A percentile compares a stretch with the other conserved stretches of the same genome.
phyloP scores from a whole-genome alignment of 92 coral and sea anemone species.

The Actinernus sp. region DNA sequence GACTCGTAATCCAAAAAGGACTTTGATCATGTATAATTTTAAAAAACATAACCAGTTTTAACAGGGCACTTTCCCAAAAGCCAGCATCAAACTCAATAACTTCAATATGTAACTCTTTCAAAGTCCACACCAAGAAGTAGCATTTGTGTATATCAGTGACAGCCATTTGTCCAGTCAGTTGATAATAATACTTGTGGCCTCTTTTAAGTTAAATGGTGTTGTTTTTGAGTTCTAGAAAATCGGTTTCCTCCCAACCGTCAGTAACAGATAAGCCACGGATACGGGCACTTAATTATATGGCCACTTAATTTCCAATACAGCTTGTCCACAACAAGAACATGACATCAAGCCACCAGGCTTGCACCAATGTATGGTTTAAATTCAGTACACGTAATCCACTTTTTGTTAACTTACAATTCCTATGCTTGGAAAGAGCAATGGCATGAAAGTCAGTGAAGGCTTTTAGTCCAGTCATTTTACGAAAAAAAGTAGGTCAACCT shows the following conservation, averaged over 20 bases:
- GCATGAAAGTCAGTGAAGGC: no score
- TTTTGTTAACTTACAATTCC: conserved; percentile 13
- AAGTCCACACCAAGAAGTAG: conserved; percentile 46
- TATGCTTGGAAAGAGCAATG: no score
- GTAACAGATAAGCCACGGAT: conserved; percentile 23
- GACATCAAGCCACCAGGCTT: conserved; percentile 57
- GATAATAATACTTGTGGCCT: no score
- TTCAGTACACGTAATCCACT: conserved; percentile 35
- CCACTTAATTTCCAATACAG: conserved; percentile 65
- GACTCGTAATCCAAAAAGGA: conserved; percentile 36
- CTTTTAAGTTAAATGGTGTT: no score
- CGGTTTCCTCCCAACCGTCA: conserved; percentile 10
- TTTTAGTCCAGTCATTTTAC: no score
- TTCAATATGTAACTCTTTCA: conserved; percentile 25
- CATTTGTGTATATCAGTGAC: conserved; percentile 1
- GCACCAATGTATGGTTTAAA: conserved; percentile 64
- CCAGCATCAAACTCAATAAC: conserved; percentile 22
- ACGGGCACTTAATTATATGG: no score
- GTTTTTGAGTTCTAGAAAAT: conserved; percentile 10
- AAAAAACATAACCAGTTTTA: no score
- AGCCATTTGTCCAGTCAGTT: no score
- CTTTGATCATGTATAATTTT: conserved; percentile 20
- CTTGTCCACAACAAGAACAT: conserved; percentile 72
- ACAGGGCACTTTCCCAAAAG: conserved; percentile 29
- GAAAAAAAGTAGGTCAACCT: no score